phyloP scores from a whole-genome alignment of 2,113 vertebrate genomes.

The Turdus rufiventris region DNA sequence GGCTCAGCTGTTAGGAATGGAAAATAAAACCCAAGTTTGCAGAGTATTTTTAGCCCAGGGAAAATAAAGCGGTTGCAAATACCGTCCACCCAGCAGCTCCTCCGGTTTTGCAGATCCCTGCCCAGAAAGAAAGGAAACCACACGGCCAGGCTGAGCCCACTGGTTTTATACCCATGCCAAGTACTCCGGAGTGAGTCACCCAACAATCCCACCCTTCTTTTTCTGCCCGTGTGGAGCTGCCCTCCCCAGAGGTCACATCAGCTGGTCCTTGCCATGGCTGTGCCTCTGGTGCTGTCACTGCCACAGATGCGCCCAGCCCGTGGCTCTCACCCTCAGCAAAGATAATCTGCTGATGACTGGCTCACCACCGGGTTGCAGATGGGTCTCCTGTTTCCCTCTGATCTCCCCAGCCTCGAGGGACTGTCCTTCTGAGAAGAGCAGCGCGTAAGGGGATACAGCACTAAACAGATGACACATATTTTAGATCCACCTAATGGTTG shows the following conservation, averaged over 20 bases:
- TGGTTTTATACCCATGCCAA: background rate
- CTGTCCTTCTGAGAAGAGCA: background rate
- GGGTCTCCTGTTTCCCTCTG: conserved; percentile 19
- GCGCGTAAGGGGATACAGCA: background rate
- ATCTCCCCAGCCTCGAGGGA: background rate
- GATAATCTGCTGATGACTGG: conserved; percentile 17
- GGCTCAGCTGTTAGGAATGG: conserved; percentile 64
- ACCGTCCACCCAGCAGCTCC: background rate
- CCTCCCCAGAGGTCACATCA: background rate
- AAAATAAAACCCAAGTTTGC: conserved; percentile 63
- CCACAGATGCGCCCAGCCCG: background rate
- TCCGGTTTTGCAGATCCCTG: background rate
- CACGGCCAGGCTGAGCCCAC: background rate
- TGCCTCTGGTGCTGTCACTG: background rate
- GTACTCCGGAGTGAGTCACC: background rate
- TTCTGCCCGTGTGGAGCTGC: background rate
- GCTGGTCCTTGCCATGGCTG: background rate
- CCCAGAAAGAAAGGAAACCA: conserved; percentile 22
- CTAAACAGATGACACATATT: conserved; percentile 59
- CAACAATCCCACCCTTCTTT: background rate
- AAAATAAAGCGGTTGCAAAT: conserved; percentile 42
- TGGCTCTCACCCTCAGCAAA: background rate
- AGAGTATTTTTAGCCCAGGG: conserved; percentile 51
- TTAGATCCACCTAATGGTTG: conserved; percentile 34
- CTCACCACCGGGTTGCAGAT: conserved; percentile 43